A percentile compares a stretch with the other conserved stretches of the same genome.
These are phyloP conservation scores for Oopsacas minuta DNA, from an alignment of 37 sponge, comb jelly and placozoan species.

Conservation along the genomic window DNA sequence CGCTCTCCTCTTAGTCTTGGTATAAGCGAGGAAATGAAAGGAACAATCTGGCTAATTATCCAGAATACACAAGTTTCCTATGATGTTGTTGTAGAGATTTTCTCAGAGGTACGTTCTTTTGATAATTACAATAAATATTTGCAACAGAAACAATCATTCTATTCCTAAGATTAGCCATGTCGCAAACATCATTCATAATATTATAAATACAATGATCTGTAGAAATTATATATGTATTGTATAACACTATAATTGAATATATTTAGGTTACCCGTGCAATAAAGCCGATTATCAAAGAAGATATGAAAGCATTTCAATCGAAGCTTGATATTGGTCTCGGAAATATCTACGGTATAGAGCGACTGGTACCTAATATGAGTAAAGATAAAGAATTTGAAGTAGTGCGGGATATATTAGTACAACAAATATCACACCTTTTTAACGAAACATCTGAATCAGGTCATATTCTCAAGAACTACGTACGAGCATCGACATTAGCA, in stretches of 20 bases:
- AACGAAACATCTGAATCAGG: background rate
- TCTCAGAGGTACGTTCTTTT: background rate
- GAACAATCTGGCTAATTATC: background rate
- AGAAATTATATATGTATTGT: background rate
- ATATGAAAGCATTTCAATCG: conserved; percentile 11
- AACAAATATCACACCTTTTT: background rate
- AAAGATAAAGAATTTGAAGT: background rate
- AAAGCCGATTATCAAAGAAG: background rate
- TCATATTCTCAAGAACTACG: conserved; percentile 1
- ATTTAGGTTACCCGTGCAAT: background rate
- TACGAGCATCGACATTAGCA: background rate
- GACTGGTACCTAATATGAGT: background rate
- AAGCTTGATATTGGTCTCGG: conserved; percentile 1
- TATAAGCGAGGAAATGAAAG: background rate
- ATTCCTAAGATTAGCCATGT: no score
- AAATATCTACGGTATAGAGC: background rate
- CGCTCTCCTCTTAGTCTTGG: background rate
- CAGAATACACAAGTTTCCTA: background rate
- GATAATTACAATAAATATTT: no score
- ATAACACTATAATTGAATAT: background rate
- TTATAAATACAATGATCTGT: background rate
- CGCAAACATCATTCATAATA: background rate
- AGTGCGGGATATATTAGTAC: background rate
- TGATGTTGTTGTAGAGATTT: conserved; percentile 3
- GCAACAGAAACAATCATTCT: background rate